Evolutionary conservation across 1,140 invertebrate genomes (phyloP).

Genomic region (Teleogryllus occipitalis): DNA sequence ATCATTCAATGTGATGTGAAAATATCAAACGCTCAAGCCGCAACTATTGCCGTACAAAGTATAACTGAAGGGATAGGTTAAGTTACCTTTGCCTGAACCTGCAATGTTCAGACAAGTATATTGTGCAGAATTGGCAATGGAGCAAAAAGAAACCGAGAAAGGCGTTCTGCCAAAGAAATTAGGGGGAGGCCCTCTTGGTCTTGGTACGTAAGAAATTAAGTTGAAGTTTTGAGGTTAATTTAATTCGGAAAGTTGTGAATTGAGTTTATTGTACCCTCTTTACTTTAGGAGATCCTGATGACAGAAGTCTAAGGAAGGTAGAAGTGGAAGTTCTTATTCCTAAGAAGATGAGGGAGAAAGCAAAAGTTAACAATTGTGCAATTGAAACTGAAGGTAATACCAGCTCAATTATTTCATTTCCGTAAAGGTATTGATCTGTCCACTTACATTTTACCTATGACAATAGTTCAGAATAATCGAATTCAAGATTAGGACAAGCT

Average conservation of each 20-base stretch:
- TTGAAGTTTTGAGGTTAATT: not conserved
- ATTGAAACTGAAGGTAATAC: slow-evolving; percentile 52
- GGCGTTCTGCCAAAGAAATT: slow-evolving; percentile 35
- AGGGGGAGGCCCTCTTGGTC: slow-evolving; percentile 43
- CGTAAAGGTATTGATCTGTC: no score
- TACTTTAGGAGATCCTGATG: slow-evolving; percentile 71
- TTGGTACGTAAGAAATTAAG: slow-evolving; percentile 37
- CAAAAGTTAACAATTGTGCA: slow-evolving; percentile 65
- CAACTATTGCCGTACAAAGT: no score
- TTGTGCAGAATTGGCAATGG: not conserved
- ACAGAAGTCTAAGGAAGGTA: slow-evolving; percentile 67
- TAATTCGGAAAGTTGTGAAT: not conserved
- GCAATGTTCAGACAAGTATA: no score
- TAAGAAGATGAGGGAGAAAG: slow-evolving; percentile 71
- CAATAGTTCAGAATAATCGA: no score
- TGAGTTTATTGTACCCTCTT: no score
- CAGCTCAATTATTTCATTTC: no score
- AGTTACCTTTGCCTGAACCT: no score
- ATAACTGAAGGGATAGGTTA: no score
- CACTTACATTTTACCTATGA: no score
- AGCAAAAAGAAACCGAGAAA: slow-evolving; percentile 6
- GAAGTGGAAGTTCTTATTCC: slow-evolving; percentile 78
- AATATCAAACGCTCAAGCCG: no score
- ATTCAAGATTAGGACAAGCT: no score
- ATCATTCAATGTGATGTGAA: no score